Evolutionary conservation across 2,888 invertebrate species (phyloP).

Genomic region (Macrosoma leucophasiata): DNA sequence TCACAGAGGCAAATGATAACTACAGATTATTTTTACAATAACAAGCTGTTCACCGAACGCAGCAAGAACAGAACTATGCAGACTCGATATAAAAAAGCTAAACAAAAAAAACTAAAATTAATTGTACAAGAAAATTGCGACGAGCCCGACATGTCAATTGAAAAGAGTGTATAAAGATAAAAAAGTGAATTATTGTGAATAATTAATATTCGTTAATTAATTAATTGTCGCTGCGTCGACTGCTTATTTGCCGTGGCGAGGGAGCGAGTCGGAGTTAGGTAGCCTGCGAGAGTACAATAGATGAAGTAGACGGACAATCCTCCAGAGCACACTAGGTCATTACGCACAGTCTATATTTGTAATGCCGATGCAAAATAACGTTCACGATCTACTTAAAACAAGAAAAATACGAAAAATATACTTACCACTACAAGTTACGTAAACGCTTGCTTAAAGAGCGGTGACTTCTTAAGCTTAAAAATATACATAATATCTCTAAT

Average conservation of each 20-base stretch:
- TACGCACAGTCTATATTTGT: constrained; percentile 22
- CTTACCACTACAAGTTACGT: too few species aligned
- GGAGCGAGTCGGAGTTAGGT: constrained; percentile 24
- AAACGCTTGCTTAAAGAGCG: too few species aligned
- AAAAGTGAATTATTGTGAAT: constrained; percentile 52
- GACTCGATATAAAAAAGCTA: constrained; percentile 17
- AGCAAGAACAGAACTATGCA: constrained; percentile 9
- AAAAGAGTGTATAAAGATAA: constrained; percentile 65
- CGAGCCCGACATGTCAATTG: constrained; percentile 72
- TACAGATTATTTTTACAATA: too few species aligned
- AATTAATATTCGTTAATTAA: constrained; percentile 38
- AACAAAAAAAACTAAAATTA: constrained; percentile 43
- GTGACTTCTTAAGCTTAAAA: too few species aligned
- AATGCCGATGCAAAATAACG: too few species aligned
- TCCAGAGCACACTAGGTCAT: constrained; percentile 19
- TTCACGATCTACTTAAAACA: too few species aligned
- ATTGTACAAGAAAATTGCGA: constrained; percentile 65
- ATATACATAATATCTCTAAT: too few species aligned
- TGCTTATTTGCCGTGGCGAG: background rate
- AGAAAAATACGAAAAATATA: too few species aligned
- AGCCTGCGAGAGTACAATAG: constrained; percentile 68
- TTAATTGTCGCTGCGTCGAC: constrained; percentile 21
- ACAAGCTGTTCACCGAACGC: constrained; percentile 21
- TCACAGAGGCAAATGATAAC: too few species aligned
- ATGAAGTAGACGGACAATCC: constrained; percentile 35